Evolutionary conservation across 2,888 invertebrate genomes (phyloP).

Genomic region (Tipula helvola): DNA sequence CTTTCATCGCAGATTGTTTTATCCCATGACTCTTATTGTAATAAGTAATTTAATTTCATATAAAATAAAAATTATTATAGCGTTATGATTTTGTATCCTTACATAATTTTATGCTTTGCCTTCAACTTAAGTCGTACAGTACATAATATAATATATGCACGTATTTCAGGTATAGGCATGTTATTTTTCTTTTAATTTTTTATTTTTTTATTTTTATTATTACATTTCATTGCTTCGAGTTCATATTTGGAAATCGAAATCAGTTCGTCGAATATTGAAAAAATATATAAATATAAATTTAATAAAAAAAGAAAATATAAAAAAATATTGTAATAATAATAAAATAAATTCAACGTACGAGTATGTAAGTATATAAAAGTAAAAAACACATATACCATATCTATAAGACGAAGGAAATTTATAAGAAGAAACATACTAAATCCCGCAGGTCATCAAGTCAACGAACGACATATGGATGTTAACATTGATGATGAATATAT

Average conservation of each 20-base stretch:
- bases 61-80: not conserved
- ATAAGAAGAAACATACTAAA: not conserved
- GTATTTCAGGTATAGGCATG: not conserved
- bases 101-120: not conserved
- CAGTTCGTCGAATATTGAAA: conserved; percentile 5
- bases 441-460: conserved; percentile 9
- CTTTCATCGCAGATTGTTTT: too few species aligned
- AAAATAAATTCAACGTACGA: not conserved
- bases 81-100: not conserved
- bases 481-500: conserved; percentile 7
- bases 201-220: not conserved
- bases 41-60: too few species aligned
- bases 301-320: not conserved
- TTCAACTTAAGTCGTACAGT: not conserved
- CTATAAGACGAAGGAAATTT: not conserved
- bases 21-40: too few species aligned
- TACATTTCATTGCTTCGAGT: not conserved
- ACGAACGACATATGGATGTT: conserved; percentile 9
- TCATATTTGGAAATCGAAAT: not conserved
- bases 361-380: too few species aligned
- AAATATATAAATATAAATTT: conserved; percentile 5
- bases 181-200: not conserved
- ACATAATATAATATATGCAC: not conserved
- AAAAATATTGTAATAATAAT: not conserved
- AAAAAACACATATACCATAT: not conserved